These are phyloP conservation scores for Sebastes trivittatus DNA, from an alignment of 2,797 vertebrate species.

Conservation along the genomic window DNA sequence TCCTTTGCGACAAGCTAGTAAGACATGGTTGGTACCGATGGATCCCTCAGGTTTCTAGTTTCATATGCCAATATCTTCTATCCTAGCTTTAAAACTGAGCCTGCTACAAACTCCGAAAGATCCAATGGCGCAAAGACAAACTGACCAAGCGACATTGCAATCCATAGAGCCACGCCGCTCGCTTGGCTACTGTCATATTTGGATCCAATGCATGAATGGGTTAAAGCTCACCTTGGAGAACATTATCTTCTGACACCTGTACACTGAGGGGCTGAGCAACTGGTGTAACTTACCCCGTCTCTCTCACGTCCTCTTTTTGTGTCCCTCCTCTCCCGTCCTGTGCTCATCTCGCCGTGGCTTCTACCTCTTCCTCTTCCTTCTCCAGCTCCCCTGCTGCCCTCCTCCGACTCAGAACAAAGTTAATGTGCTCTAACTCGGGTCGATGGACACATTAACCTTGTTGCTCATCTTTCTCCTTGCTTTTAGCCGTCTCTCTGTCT, in stretches of 20 bases:
- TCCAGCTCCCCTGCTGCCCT: conserved; percentile 79
- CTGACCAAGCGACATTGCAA: background rate
- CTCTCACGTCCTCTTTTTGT: conserved; percentile 76
- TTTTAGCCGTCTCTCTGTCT: background rate
- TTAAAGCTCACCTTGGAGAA: background rate
- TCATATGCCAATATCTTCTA: too few species aligned
- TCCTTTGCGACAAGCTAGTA: too few species aligned
- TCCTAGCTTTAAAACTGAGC: too few species aligned
- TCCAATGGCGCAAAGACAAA: background rate
- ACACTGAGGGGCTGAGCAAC: conserved; percentile 56
- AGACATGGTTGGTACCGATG: too few species aligned
- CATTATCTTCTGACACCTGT: conserved; percentile 41
- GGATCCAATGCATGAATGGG: background rate
- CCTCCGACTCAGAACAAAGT: conserved; percentile 81
- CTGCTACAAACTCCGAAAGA: too few species aligned
- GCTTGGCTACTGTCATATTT: background rate
- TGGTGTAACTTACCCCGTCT: conserved; percentile 71
- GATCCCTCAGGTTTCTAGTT: too few species aligned
- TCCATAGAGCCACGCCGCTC: background rate
- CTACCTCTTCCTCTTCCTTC: conserved; percentile 42
- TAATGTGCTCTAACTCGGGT: conserved; percentile 67
- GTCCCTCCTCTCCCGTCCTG: conserved; percentile 66
- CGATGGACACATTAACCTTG: conserved; percentile 62
- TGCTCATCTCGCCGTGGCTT: conserved; percentile 37
- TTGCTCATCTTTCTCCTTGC: conserved; percentile 13